phyloP scores from a whole-genome alignment of 2,113 vertebrate genomes.

The Candoia aspera region DNA sequence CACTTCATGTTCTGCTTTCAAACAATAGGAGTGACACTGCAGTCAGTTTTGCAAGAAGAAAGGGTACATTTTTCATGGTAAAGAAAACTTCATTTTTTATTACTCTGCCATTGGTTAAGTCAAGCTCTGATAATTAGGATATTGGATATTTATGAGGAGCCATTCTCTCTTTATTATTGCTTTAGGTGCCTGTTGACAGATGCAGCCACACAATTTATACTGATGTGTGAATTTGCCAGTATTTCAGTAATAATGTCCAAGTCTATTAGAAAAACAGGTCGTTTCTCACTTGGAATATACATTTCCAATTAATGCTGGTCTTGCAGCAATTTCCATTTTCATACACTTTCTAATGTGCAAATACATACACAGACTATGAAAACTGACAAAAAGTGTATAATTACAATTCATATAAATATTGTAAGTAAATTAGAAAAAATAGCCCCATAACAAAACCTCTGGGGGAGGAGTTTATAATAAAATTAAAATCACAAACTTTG shows the following conservation, averaged over 20 bases:
- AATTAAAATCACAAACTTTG: not conserved
- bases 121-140: conserved; percentile 76
- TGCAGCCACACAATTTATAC: conserved; percentile 70
- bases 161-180: conserved; percentile 75
- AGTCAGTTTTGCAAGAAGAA: conserved; percentile 65
- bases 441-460: not conserved
- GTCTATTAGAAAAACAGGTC: conserved; percentile 59
- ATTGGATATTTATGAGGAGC: conserved; percentile 76
- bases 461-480: not conserved
- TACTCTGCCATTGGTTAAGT: conserved; percentile 72
- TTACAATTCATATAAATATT: not conserved
- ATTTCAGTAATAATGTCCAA: conserved; percentile 69
- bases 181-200: conserved; percentile 73
- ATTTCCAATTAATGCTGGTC: conserved; percentile 66
- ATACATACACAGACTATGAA: not conserved
- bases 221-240: conserved; percentile 71
- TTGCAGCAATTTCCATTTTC: conserved; percentile 52
- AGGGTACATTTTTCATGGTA: conserved; percentile 65
- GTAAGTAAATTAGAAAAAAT: not conserved
- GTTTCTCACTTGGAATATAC: conserved; percentile 63
- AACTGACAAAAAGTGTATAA: not conserved
- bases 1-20: conserved; percentile 66
- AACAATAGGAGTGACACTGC: conserved; percentile 55
- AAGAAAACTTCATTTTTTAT: conserved; percentile 66
- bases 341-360: not conserved